Evolutionary conservation across 2,797 vertebrate species (phyloP).

Genomic region (Alauda arvensis): DNA sequence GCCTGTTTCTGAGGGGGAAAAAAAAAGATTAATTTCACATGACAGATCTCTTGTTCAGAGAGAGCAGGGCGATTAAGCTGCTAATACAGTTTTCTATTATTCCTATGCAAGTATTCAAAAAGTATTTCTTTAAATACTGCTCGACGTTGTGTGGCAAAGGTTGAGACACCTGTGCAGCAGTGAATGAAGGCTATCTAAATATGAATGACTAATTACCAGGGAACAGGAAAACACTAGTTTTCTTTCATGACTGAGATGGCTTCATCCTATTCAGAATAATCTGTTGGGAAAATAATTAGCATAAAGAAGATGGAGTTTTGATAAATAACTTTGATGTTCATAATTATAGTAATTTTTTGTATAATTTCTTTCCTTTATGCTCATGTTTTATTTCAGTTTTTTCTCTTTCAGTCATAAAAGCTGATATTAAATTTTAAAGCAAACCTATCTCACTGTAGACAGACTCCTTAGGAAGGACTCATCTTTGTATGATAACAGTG

Average conservation of each 20-base stretch:
- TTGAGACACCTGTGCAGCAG: constrained; percentile 58
- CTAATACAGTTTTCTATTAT: constrained; percentile 34
- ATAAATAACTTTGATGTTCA: constrained; percentile 59
- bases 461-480: constrained; percentile 15
- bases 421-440: constrained; percentile 50
- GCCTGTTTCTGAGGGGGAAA: constrained; percentile 29
- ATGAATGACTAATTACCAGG: constrained; percentile 63
- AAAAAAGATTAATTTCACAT: constrained; percentile 24
- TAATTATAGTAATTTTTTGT: constrained; percentile 63
- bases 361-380: constrained; percentile 50
- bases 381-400: constrained; percentile 56
- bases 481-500: constrained; percentile 19
- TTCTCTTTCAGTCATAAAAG: constrained; percentile 55
- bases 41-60: constrained; percentile 55
- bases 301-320: constrained; percentile 68
- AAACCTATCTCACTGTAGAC: constrained; percentile 45
- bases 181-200: constrained; percentile 55
- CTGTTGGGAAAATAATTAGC: constrained; percentile 66
- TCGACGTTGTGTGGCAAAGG: constrained; percentile 44
- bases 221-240: constrained; percentile 54
- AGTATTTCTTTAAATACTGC: constrained; percentile 59
- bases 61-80: constrained; percentile 31
- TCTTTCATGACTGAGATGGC: constrained; percentile 52
- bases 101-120: constrained; percentile 46
- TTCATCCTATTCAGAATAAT: constrained; percentile 59